Evolutionary conservation across 2,113 vertebrate species (phyloP).

Genomic region (Gadus macrocephalus): DNA sequence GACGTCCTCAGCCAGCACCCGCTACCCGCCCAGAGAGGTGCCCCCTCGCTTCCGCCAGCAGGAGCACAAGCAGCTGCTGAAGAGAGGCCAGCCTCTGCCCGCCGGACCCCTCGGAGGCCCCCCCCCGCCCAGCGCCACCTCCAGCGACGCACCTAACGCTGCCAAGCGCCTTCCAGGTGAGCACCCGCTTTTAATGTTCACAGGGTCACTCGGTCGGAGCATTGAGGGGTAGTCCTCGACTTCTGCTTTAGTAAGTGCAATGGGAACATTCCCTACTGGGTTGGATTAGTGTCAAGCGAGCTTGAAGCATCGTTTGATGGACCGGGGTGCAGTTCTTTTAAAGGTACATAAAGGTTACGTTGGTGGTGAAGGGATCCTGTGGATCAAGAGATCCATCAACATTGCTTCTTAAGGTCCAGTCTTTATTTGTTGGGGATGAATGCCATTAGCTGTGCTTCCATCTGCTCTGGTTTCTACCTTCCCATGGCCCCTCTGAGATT

Average conservation of each 20-base stretch:
- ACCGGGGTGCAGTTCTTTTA: no score
- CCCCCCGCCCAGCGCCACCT: conserved; percentile 58
- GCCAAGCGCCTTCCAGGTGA: conserved; percentile 81
- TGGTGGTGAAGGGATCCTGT: no score
- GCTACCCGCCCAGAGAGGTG: conserved; percentile 94
- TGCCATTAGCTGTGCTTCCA: no score
- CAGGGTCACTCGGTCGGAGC: neutral
- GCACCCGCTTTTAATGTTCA: conserved; percentile 31
- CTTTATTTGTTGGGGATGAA: no score
- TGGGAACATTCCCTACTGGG: no score
- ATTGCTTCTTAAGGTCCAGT: no score
- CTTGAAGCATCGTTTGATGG: no score
- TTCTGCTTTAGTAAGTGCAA: neutral
- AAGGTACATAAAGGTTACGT: no score
- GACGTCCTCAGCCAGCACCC: conserved; percentile 75
- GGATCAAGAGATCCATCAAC: no score
- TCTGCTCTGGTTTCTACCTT: no score
- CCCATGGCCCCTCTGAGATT: no score
- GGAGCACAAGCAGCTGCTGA: conserved; percentile 97
- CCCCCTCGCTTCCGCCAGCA: conserved; percentile 97
- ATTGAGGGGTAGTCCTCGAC: neutral
- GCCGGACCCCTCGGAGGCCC: conserved; percentile 76
- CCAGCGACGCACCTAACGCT: conserved; percentile 56
- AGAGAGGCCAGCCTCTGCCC: conserved; percentile 93
- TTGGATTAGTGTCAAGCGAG: no score